Conservation (phyloP, 2,113 vertebrate species). For the Amphiprion percula region DNA sequence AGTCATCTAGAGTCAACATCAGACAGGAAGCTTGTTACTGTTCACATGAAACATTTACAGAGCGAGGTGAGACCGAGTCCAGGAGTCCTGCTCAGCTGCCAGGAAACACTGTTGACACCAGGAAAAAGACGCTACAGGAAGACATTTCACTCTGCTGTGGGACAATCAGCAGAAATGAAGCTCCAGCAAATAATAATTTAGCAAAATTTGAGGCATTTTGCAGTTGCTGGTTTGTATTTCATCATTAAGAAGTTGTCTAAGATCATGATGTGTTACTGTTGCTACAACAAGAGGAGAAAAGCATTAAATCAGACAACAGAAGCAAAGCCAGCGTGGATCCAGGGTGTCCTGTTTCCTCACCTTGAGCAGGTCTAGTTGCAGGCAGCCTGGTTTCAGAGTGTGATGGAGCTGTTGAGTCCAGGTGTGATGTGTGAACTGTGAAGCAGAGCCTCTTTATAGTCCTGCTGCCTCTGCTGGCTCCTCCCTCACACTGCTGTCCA, state of each 20-base stretch:
- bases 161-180: not conserved
- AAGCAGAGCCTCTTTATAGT: conserved; percentile 45
- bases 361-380: conserved; percentile 16
- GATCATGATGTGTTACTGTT: not conserved
- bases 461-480: conserved; percentile 14
- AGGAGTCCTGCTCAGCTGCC: conserved; percentile 6
- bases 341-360: conserved; percentile 30
- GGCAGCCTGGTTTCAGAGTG: not conserved
- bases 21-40: not conserved
- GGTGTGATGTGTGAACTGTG: not conserved
- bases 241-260: no score
- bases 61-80: conserved; percentile 21
- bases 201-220: not conserved
- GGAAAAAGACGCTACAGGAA: not conserved
- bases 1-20: not conserved
- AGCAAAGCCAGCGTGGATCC: not conserved
- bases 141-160: no score
- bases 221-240: not conserved
- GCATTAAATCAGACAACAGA: not conserved
- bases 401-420: not conserved
- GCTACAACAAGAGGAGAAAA: not conserved
- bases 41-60: conserved; percentile 43
- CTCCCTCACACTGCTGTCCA: conserved; percentile 17
- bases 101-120: conserved; percentile 21
- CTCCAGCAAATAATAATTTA: not conserved